Base-by-base conservation (phyloP, 2,797 vertebrate genomes). In the Eidolon dupreanum region DNA sequence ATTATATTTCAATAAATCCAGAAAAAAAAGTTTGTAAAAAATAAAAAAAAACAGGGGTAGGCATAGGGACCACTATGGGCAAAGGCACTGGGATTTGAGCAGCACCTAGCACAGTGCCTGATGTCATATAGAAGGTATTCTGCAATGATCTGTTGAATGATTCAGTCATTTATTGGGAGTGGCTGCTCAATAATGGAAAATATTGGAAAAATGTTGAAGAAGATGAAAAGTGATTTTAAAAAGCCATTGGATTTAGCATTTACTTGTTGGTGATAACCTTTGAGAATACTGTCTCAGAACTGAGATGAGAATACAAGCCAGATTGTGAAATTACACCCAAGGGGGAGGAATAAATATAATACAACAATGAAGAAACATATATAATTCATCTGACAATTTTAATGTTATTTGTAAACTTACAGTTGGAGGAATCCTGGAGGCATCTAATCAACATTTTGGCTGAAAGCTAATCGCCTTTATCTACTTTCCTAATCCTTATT, bases 391-490 rank as follows among this genome's bases (percentile, higher is more conserved):
- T 55, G 73, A 84, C 5, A 74, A 74, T 68, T 61, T 71, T 73
- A 82, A 28, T 65, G n/a, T 43, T 61, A 85, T 81, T 78, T 84
- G 33, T 65, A 77, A 90, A 88, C 10, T 68, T 22, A 70, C 85
- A 74, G 17, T 31, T 87, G n/a, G 38, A 90, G 17, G 6, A 77
- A 88, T 92, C n/a, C 41, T 81, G 13, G 49, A 90, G 15, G 20
- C 33, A 86, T 43, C n/a, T 87, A 57, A 75, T 73, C 19, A 92
- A 95, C 16, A 59, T 90, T 88, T 92, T 93, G 46, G 11, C 41
- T 41, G 74, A 74, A 24, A 59, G 10, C 41, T 46, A 70, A 90
- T 90, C 49, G 36, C 13, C 10, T 49, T 93, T 88, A 36, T 28
- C 20, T 89, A 33, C 85, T 8, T 89, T 92, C 16, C 19, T 81